Evolutionary conservation across 2,797 vertebrate species (phyloP).

Genomic region (Crax fasciolata): DNA sequence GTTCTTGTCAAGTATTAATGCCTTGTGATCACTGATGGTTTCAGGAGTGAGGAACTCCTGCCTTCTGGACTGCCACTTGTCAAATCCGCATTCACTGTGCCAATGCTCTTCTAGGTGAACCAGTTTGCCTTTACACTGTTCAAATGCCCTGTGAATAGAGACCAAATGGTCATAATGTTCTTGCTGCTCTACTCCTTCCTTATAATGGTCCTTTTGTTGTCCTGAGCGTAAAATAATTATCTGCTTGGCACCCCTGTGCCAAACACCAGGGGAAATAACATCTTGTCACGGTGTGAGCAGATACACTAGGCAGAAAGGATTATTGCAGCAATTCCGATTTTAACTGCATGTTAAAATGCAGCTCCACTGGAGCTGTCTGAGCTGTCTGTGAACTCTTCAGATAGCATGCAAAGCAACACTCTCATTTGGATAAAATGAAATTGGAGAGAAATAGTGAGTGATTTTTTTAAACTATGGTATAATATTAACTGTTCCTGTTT

Average conservation of each 20-base stretch:
- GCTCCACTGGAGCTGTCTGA: neutral
- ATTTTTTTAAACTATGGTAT: neutral
- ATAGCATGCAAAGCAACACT: neutral
- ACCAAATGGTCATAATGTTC: neutral
- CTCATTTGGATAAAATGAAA: neutral
- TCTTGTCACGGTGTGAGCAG: neutral
- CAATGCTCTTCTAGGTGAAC: neutral
- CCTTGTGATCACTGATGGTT: neutral
- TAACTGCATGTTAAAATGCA: neutral
- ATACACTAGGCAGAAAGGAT: neutral
- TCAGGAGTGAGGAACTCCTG: neutral
- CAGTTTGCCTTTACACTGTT: neutral
- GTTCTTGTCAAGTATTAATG: neutral
- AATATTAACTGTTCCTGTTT: neutral
- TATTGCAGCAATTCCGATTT: neutral
- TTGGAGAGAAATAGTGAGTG: neutral
- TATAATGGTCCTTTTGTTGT: neutral
- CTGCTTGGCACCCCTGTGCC: neutral
- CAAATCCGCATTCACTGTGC: neutral
- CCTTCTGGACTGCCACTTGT: neutral
- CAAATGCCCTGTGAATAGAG: neutral
- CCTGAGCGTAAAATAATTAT: neutral
- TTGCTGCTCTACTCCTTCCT: neutral
- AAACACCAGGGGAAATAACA: neutral
- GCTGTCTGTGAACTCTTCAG: neutral